Evolutionary conservation across 1,140 invertebrate genomes (phyloP), one percentile per base, ranked within the genome.

Genomic region (Ips typographus): DNA sequence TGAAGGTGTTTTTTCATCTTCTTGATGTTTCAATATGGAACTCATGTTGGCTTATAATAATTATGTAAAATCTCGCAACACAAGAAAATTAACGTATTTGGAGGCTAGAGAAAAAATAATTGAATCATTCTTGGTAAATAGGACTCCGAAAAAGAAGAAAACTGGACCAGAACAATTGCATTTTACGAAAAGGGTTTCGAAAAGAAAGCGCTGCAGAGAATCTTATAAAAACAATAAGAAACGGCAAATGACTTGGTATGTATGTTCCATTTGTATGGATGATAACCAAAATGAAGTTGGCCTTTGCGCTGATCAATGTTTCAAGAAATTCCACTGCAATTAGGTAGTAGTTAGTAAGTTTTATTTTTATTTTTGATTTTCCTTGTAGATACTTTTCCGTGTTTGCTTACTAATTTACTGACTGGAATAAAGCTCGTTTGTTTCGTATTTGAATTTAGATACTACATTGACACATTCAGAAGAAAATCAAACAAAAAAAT

Each of bases 1-100:
- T 56, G 22, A 56, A 56, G 38, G 53, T 56, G 8, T 56, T 37
- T 39, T 55, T 55, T 56, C 53, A 49, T 49, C 44, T 49, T 22
- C 44, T 49, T 49, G 3, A 49, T 49, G 1, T 49, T 2, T 49
- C 44, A 49, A 3, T 3, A 6, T 49, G 1, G 44, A 49, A 49
- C 1, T 2, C 2, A 3, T 8, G 2, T 49, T 49, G 44, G 44
- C 44, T 49, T 49, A 3, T 22, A 49, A 2, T 2, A 49, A 49
- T 22, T 3, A 49, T 3, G 44, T 3, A 6, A 49, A 49, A 49
- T 6, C 44, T 1, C 1, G 2, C 7, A 49, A 49, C 22, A 3
- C 44, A 3, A 49, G 6, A 49, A 3, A 49, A 2, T 8, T 49
- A 2, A 49, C 2, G 1, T 49, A 49, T 49, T 49, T 3, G 44